phyloP scores from a whole-genome alignment of 2,113 vertebrate species.

The Aramus guarauna region DNA sequence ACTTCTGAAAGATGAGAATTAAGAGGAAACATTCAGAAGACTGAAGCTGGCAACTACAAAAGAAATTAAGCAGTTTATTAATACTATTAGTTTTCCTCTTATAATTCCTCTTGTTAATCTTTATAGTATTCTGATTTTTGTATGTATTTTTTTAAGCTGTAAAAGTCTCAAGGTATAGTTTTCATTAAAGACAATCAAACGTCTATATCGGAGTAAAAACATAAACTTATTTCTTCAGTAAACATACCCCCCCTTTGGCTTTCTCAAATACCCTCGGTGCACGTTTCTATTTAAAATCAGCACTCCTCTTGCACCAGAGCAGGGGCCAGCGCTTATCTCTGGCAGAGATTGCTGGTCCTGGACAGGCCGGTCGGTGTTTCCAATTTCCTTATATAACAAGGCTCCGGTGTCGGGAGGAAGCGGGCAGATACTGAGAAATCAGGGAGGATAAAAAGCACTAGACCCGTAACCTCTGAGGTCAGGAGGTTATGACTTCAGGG shows the following conservation, averaged over 20 bases:
- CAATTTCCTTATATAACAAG: conserved; percentile 89
- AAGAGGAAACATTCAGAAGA: background rate
- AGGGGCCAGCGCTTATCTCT: conserved; percentile 76
- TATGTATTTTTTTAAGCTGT: background rate
- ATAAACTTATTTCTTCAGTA: background rate
- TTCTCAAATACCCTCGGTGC: background rate
- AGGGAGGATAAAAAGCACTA: conserved; percentile 77
- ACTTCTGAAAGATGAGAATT: background rate
- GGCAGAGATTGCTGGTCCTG: conserved; percentile 56
- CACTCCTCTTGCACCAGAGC: conserved; percentile 73
- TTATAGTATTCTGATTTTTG: background rate
- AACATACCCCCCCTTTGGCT: background rate
- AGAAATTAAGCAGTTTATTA: background rate
- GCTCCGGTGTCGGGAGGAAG: conserved; percentile 78
- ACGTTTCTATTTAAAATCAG: conserved; percentile 68
- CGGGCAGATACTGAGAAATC: conserved; percentile 74
- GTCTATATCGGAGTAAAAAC: background rate
- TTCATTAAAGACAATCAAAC: background rate
- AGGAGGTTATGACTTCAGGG: conserved; percentile 79
- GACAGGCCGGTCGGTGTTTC: conserved; percentile 75
- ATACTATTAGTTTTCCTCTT: background rate
- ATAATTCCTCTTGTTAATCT: background rate
- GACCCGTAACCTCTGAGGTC: conserved; percentile 80
- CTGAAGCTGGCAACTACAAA: background rate
- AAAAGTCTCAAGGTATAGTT: background rate